Base-by-base conservation (phyloP, 2,113 vertebrate species). In the Perccottus glenii region DNA sequence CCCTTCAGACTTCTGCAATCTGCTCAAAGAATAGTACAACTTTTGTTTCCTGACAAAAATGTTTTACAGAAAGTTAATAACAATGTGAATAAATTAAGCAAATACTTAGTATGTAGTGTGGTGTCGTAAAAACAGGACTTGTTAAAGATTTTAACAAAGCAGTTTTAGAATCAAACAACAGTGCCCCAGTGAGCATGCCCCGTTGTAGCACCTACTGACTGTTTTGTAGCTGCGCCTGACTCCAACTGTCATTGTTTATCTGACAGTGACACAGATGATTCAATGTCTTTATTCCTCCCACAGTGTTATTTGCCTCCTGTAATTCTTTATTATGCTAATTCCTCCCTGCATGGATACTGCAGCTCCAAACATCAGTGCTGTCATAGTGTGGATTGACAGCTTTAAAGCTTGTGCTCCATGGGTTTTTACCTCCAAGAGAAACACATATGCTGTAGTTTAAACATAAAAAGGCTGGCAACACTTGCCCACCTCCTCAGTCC, bases 241-340 rank as follows among this genome's bases (percentile, higher is more conserved):
- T 80, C 35, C 11, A 53, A 72, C 36, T 73, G 64, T 73, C 51
- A 55, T 69, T 81, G 70, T 67, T 75, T 67, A 59, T 76, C 71
- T 67, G 50, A 83, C 79, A 83, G 56, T 60, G 35, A 68, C 35
- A 61, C 32, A 57, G 64, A 38, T 66, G 60, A 53, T 48, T 73
- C 63, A 16, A 12, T 64, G 51, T 74, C 59, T n/a, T 44, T 75
- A 60, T 80, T 81, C 64, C 58, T 60, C 77, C 80, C 72, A 75
- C 70, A 53, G 60, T 78, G 67, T 84, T 73, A 81, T 67, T 78
- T 80, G 65, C 64, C 71, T 74, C 45, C 59, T 73, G 60, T 67
- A 76, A 84, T 45, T 65, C 47, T 33, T 46, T 60, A 44, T 81
- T 79, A 86, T 84, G 84, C 64, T 73, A 82, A 86, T 81, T 66